Evolutionary conservation across 1,140 invertebrate species (phyloP).

Genomic region (Leptestheria dahalacensis): DNA sequence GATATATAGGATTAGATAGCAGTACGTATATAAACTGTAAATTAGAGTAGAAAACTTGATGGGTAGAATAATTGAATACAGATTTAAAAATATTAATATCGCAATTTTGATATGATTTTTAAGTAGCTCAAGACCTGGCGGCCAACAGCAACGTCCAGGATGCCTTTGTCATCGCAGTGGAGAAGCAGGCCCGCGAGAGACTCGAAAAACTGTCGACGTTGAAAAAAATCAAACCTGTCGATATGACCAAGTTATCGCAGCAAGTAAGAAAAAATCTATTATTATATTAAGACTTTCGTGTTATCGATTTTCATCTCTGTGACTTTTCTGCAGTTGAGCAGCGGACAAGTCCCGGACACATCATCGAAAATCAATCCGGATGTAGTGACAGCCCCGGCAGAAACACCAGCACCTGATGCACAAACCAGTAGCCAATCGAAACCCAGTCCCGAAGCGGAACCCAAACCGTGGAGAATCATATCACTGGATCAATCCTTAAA

Average conservation of each 20-base stretch:
- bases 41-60: no score
- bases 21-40: no score
- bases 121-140: slow-evolving; percentile 64
- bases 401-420: neutral
- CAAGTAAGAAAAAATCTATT: slow-evolving; percentile 40
- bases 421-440: neutral
- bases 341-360: neutral
- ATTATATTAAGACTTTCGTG: neutral
- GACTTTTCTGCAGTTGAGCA: neutral
- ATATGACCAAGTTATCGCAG: slow-evolving; percentile 85
- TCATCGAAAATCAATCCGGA: neutral
- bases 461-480: neutral
- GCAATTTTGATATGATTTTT: neutral
- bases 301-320: neutral
- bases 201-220: slow-evolving; percentile 76
- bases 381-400: neutral
- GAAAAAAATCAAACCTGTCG: slow-evolving; percentile 79
- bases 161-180: slow-evolving; percentile 93
- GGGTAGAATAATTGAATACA: neutral
- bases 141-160: slow-evolving; percentile 74
- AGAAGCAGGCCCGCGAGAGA: slow-evolving; percentile 74
- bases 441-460: slow-evolving; percentile 7
- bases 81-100: neutral
- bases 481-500: neutral
- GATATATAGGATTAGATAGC: no score